Evolutionary conservation across 2,113 vertebrate species (phyloP), one percentile per base, ranked within the genome.

Genomic region (Passer montanus): DNA sequence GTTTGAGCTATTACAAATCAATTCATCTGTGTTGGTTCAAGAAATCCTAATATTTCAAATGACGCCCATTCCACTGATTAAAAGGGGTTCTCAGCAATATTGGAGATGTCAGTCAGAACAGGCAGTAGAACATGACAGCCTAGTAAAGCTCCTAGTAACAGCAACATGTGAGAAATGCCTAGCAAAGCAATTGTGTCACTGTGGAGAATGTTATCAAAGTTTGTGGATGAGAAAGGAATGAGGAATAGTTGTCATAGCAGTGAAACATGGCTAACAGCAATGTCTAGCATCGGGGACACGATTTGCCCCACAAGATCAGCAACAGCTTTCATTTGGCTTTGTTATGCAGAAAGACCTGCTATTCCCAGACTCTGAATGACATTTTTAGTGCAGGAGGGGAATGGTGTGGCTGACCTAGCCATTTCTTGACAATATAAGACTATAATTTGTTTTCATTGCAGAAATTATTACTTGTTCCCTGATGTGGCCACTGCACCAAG

Each of bases 71-170:
- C 6, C 18, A 21, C 13, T 26, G 3, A 30, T 76, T 58, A 58
- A 72, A 7, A 77, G 24, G 39, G 39, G 8, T 5, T 68, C 39
- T 67, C 55, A 63, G 14, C 0, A 0, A 17, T 50, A 31, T 59
- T 84, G 39, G 24, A 50, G 30, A 77, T 33, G 22, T 46, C 41
- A 6, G 22, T 33, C 39, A 77, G 33, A 84, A 56, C 2, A 66
- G 2, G 9, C 15, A 68, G 39, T 7, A 59, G 26, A 73, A 6
- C 17, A 16, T 46, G 23, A 49, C 9, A 26, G 26, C 6, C 22
- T 39, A 30, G 8, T 33, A 63, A 89, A 47, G 3, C 13, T 69
- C 33, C 17, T 28, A 35, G 31, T 11, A 58, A 53, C 13, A 72
- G 18, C 13, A 62, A 26, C 23, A 10, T 13, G 11, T 43, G 24